These are phyloP conservation scores for Parapsyche elsis DNA, from an alignment of 1,140 invertebrate genomes.

Conservation along the genomic window DNA sequence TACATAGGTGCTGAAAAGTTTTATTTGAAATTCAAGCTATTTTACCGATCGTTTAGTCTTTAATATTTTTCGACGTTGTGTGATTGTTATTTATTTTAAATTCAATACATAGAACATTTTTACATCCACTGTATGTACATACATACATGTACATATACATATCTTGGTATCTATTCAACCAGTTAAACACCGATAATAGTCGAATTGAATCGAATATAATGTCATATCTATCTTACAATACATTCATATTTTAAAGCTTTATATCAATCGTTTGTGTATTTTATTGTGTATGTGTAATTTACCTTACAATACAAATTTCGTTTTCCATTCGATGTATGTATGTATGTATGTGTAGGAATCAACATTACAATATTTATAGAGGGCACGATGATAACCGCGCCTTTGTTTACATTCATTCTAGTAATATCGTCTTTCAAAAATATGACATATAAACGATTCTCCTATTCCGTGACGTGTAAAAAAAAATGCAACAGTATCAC, in stretches of 20 bases:
- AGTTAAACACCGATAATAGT: background rate
- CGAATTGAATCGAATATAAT: background rate
- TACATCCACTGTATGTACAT: background rate
- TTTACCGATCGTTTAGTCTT: no score
- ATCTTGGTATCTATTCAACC: background rate
- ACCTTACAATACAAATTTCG: background rate
- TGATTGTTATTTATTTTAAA: no score
- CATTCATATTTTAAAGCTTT: background rate
- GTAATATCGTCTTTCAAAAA: background rate
- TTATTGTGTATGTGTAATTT: no score
- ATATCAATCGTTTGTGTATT: background rate
- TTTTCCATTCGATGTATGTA: background rate
- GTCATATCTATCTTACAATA: background rate
- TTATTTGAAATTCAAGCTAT: no score
- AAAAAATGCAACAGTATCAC: no score
- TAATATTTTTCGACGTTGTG: no score
- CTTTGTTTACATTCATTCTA: conserved; percentile 10
- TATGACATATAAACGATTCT: no score
- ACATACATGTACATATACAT: background rate
- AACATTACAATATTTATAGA: conserved; percentile 41
- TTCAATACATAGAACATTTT: no score
- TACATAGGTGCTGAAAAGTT: no score
- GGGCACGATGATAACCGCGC: conserved; percentile 12
- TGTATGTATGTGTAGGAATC: conserved; percentile 10
- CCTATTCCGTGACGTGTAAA: no score